Evolutionary conservation across 2,888 invertebrate genomes (phyloP).

Genomic region (Ecliptopera silaceata): DNA sequence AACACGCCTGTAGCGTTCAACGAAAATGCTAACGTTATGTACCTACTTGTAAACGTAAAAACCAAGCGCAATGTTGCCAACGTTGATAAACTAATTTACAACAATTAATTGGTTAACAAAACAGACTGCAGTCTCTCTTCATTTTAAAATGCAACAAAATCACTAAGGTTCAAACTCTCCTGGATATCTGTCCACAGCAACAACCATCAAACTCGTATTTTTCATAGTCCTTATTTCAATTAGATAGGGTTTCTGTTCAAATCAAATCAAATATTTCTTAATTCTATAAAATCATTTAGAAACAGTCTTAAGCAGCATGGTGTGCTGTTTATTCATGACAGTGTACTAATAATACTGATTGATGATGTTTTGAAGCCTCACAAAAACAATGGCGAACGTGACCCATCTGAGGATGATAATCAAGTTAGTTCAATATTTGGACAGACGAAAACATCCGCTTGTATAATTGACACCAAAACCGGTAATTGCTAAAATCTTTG

Average conservation of each 20-base stretch:
- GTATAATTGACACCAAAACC: neutral
- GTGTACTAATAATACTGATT: constrained; percentile 22
- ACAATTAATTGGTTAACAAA: too few relatives aligned
- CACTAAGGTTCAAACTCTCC: too few relatives aligned
- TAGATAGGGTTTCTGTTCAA: constrained; percentile 1
- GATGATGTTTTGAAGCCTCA: constrained; percentile 17
- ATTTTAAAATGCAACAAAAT: too few relatives aligned
- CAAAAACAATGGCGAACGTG: constrained; percentile 22
- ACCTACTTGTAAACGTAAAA: too few relatives aligned
- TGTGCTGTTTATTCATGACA: constrained; percentile 22
- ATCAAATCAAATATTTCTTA: too few relatives aligned
- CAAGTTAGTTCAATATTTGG: constrained; percentile 8
- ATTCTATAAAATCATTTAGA: too few relatives aligned
- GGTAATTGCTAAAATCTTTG: neutral
- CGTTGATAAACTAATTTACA: too few relatives aligned
- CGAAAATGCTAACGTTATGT: too few relatives aligned
- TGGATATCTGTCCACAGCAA: constrained; percentile 10
- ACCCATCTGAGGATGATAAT: constrained; percentile 8
- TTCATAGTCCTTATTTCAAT: neutral
- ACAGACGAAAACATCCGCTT: constrained; percentile 13
- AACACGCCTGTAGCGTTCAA: too few relatives aligned
- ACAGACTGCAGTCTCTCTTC: too few relatives aligned
- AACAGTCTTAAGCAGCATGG: neutral
- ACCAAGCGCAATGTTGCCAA: too few relatives aligned
- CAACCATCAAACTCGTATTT: neutral